A percentile compares a stretch with the other conserved stretches of the same genome.
phyloP scores from a whole-genome alignment of 1,140 invertebrate species.

The Aricia agestis region DNA sequence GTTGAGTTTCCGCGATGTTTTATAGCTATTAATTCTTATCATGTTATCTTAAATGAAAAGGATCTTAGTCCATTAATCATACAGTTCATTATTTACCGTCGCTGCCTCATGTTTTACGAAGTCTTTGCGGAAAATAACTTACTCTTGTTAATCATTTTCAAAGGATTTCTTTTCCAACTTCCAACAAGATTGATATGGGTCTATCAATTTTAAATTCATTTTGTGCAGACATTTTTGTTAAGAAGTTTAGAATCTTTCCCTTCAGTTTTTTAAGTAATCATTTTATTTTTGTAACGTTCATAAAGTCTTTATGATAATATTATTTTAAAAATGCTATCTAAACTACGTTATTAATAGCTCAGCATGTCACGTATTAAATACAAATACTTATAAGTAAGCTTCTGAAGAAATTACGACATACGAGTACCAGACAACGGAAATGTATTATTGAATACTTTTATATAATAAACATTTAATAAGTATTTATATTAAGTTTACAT shows the following conservation, averaged over 20 bases:
- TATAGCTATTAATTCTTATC: conserved; percentile 20
- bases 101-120: conserved; percentile 18
- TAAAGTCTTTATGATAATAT: too few species aligned
- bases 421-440: too few species aligned
- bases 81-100: conserved; percentile 23
- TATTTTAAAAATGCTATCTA: too few species aligned
- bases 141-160: conserved; percentile 24
- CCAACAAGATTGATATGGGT: conserved; percentile 20
- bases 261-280: too few species aligned
- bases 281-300: too few species aligned
- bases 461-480: too few species aligned
- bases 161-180: conserved; percentile 23
- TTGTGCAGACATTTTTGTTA: conserved; percentile 2
- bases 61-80: conserved; percentile 20
- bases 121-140: conserved; percentile 19
- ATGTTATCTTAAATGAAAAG: conserved; percentile 24
- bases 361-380: too few species aligned
- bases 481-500: too few species aligned
- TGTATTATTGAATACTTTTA: too few species aligned
- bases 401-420: too few species aligned
- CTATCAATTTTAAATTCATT: conserved; percentile 15
- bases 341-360: too few species aligned
- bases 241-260: neutral
- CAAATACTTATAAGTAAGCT: too few species aligned
- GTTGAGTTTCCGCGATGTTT: conserved; percentile 8